Percentiles rank a stretch among this genome's conserved stretches.
These are phyloP conservation scores for Buphagus erythrorhynchus DNA, from an alignment of 2,797 vertebrate species.

Conservation along the genomic window DNA sequence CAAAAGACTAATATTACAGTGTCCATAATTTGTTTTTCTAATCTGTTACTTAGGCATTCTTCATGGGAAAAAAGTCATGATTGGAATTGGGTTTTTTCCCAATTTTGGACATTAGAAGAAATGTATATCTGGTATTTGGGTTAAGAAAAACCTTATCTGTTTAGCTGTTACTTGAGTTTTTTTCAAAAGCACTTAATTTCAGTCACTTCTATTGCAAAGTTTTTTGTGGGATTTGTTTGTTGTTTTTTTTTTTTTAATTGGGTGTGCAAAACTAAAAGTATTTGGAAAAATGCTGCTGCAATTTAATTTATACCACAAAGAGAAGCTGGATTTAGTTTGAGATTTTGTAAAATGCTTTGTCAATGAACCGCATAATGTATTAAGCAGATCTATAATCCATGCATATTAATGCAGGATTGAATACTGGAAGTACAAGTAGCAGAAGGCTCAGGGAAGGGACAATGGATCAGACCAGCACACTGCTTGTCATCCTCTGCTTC, in stretches of 20 bases:
- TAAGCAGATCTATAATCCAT: neutral
- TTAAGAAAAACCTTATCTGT: slow-evolving; percentile 40
- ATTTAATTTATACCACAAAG: neutral
- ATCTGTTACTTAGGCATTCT: neutral
- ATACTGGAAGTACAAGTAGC: neutral
- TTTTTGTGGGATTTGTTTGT: neutral
- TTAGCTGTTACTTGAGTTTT: slow-evolving; percentile 7
- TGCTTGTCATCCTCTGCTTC: neutral
- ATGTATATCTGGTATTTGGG: neutral
- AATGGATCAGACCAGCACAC: neutral
- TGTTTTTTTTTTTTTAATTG: neutral
- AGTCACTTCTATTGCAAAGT: neutral
- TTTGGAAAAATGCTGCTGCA: neutral
- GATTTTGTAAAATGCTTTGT: neutral
- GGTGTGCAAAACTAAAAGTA: neutral
- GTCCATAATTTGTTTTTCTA: neutral
- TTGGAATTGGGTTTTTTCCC: neutral
- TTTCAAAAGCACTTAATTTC: slow-evolving; percentile 39
- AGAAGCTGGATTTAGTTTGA: neutral
- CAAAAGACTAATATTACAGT: neutral
- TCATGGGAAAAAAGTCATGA: neutral
- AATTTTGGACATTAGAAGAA: neutral
- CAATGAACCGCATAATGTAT: neutral
- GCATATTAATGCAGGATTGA: neutral
- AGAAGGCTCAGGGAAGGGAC: neutral